Evolutionary conservation across 2,797 vertebrate species (phyloP).

Genomic region (Onychomys leucogaster): DNA sequence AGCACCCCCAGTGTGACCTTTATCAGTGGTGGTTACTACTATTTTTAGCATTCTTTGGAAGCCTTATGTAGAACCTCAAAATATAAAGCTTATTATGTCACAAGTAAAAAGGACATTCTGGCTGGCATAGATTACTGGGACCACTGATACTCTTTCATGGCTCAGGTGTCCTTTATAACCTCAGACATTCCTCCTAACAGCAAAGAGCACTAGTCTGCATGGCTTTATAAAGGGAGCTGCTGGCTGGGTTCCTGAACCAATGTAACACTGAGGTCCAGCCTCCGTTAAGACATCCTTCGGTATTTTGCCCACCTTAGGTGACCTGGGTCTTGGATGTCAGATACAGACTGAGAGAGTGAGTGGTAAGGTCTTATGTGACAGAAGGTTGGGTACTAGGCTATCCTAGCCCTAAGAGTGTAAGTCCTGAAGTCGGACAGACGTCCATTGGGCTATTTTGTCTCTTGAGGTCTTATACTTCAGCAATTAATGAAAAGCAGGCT

Average conservation of each 20-base stretch:
- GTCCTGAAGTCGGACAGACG: background rate
- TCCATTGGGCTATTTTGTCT: background rate
- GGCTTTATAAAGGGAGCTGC: constrained; percentile 3
- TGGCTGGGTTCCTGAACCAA: background rate
- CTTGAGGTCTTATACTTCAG: background rate
- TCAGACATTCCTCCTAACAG: background rate
- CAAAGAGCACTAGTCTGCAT: background rate
- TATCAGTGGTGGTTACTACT: background rate
- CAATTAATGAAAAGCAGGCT: constrained; percentile 43
- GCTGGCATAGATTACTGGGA: background rate
- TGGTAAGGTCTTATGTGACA: background rate
- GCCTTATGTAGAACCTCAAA: constrained; percentile 17
- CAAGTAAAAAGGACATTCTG: background rate
- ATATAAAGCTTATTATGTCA: constrained; percentile 7
- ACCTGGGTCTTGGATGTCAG: background rate
- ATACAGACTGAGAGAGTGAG: background rate
- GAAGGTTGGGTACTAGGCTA: background rate
- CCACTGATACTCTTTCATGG: background rate
- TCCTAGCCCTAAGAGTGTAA: background rate
- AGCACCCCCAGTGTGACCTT: background rate
- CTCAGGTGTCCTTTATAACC: background rate
- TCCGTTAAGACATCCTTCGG: background rate
- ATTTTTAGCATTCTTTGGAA: background rate
- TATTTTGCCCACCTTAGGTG: background rate
- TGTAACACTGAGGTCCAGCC: background rate